Evolutionary conservation across 2,113 vertebrate genomes (phyloP).

Genomic region (Chaetodon auriga): DNA sequence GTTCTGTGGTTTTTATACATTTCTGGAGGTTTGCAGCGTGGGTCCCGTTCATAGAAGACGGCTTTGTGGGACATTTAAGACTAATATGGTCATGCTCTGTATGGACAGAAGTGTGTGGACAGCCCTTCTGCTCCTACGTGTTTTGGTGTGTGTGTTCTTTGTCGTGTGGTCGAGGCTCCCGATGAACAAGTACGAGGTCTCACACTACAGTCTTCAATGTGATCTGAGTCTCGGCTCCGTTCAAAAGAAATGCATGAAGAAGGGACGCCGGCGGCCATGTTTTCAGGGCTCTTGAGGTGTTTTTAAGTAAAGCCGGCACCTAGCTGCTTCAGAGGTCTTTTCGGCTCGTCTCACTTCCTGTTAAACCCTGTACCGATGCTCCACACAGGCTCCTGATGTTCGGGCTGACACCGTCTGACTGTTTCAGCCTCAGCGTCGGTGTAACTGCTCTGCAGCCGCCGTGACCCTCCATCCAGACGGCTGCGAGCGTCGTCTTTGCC

Average conservation of each 20-base stretch:
- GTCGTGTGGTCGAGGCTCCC: too few species aligned
- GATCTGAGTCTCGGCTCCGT: too few species aligned
- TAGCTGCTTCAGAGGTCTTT: not conserved
- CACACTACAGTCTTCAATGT: too few species aligned
- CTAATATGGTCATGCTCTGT: not conserved
- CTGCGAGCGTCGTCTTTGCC: not conserved
- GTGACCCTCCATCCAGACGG: not conserved
- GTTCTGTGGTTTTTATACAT: not conserved
- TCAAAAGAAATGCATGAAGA: not conserved
- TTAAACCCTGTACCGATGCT: not conserved
- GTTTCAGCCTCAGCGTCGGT: not conserved
- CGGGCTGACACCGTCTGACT: not conserved
- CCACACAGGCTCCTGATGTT: not conserved
- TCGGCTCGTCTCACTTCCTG: not conserved
- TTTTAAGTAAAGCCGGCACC: not conserved
- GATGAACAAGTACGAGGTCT: too few species aligned
- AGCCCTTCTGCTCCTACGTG: not conserved
- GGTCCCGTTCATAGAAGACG: not conserved
- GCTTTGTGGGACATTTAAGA: not conserved
- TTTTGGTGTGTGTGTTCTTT: not conserved
- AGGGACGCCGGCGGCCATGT: not conserved
- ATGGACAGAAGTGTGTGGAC: not conserved
- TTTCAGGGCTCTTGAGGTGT: not conserved
- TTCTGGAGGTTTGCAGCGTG: too few species aligned
- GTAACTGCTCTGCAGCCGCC: conserved; percentile 6